Conservation (phyloP, 2,113 vertebrate genomes). For the Odocoileus hemionus region DNA sequence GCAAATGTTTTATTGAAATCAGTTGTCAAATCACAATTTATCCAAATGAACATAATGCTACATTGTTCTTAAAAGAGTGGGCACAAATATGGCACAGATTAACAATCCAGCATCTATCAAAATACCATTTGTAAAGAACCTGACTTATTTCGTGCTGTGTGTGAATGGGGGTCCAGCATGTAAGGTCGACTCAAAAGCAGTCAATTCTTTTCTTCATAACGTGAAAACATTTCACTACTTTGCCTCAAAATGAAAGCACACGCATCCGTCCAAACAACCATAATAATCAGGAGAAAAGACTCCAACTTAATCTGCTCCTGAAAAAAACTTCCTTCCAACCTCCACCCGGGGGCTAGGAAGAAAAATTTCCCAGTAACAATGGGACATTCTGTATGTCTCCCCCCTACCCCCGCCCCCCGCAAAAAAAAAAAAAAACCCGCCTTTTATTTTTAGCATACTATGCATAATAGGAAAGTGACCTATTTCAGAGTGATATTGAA, state of each 20-base stretch:
- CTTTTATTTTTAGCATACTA: conserved; percentile 29
- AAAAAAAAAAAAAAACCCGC: background rate
- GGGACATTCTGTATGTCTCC: conserved; percentile 39
- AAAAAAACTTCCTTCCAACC: background rate
- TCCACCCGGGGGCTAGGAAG: background rate
- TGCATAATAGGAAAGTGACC: conserved; percentile 15
- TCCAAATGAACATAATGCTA: conserved; percentile 72
- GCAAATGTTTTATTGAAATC: conserved; percentile 77
- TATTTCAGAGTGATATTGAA: conserved; percentile 40
- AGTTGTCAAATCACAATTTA: conserved; percentile 71
- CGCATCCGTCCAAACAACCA: background rate
- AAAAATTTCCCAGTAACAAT: conserved; percentile 47
- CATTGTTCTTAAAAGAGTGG: conserved; percentile 55
- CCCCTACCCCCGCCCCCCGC: rapidly evolving
- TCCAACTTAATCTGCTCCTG: background rate
- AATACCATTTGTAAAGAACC: conserved; percentile 40
- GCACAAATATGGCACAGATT: conserved; percentile 55
- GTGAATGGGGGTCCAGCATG: background rate
- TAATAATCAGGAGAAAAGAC: background rate
- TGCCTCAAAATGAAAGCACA: background rate
- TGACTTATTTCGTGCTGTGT: background rate
- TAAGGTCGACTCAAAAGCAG: conserved; percentile 27
- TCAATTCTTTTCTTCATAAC: background rate
- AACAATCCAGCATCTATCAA: conserved; percentile 52
- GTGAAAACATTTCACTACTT: background rate